Conservation (phyloP, 1,140 invertebrate species). For the Atta colombica region DNA sequence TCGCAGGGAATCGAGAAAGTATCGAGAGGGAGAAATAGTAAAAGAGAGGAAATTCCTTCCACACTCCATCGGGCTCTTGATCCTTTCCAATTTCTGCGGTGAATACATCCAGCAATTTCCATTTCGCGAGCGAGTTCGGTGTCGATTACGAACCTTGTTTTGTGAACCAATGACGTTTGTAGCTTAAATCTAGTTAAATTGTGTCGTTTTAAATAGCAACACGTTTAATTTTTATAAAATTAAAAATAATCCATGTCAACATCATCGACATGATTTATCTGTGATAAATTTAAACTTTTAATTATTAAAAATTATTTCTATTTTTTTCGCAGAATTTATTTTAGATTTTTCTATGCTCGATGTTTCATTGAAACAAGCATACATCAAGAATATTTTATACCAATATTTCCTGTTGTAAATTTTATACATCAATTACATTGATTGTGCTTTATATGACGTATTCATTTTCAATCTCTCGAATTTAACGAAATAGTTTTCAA, state of each 20-base stretch:
- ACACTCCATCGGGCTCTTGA: conserved; percentile 40
- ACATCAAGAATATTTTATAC: neutral
- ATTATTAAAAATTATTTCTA: neutral
- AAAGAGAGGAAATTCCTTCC: conserved; percentile 40
- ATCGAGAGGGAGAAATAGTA: conserved; percentile 37
- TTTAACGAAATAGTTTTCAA: conserved; percentile 1
- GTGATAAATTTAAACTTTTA: neutral
- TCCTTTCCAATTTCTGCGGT: conserved; percentile 60
- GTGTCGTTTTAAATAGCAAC: neutral
- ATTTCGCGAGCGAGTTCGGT: conserved; percentile 29
- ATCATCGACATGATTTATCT: neutral
- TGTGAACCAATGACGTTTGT: conserved; percentile 2
- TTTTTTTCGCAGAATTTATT: neutral
- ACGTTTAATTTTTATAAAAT: neutral
- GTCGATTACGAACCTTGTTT: conserved; percentile 54
- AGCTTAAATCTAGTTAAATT: conserved; percentile 33
- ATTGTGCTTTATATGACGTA: neutral
- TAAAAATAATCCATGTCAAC: neutral
- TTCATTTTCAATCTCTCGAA: neutral
- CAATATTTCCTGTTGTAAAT: neutral
- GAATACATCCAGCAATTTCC: conserved; percentile 62
- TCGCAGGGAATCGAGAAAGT: conserved; percentile 52
- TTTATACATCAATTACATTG: neutral
- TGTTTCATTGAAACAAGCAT: neutral
- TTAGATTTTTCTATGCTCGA: neutral